Evolutionary conservation across 2,797 vertebrate species (phyloP), one percentile per base, ranked within the genome.

Genomic region (Esox lucius): DNA sequence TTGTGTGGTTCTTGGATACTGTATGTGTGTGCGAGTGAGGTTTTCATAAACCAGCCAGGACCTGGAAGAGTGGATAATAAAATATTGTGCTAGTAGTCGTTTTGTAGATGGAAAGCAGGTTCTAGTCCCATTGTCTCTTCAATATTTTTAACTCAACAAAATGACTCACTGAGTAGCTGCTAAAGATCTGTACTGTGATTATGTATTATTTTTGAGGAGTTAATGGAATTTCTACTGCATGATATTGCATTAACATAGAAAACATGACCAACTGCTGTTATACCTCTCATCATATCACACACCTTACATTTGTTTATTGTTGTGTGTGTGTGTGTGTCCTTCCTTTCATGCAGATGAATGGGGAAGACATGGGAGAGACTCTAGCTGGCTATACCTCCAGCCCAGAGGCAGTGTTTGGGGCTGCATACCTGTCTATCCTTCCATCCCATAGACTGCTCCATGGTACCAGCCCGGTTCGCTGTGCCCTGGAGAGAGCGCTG

Each of bases 351-450:
- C 91, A 99, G 98, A 88, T 96, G 72, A 92, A 95, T 11, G 96
- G 95, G 24, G 83, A 90, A 73, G 90, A 93, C 81, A 94, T 94
- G 0, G 95, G 93, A 81, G 97, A 98, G 81, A 94, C 82, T 68
- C 81, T 99, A 81, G 86, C 93, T 0, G 97, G 96, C 51, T 99
- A 97, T 89, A 93, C 96, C 31, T 91, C 87, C 74, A 94, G 92
- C 0, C 98, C 97, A 1, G 98, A 99, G 91, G 93, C 89, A 8
- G 88, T 99, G 80, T 97, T 95, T 6, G 98, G 97, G 71, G 91
- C 93, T 0, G 98, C 98, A 15, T 96, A 95, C 71, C 77, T 99
- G 70, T 93, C 89, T 76, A 91, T 99, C 85, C 93, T 96, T 71
- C 94, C 96, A 1, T 93, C 90, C 75, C 97, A 99, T 83, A 88